Percentiles rank a stretch among this genome's conserved stretches.
phyloP scores from a whole-genome alignment of 2,113 vertebrate species.

The Oreotrochilus melanogaster region DNA sequence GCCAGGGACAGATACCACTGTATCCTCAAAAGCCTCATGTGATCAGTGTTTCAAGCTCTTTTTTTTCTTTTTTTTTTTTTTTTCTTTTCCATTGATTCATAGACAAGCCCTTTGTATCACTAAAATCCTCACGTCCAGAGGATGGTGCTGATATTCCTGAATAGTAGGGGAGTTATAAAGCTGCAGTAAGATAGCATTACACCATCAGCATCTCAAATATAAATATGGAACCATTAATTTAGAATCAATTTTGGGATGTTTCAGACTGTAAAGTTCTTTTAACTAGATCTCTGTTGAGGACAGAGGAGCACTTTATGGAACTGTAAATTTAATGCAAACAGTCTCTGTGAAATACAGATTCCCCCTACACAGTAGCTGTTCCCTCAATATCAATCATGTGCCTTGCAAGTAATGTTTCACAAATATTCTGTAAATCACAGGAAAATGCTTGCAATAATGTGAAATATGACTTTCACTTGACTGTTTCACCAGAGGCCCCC shows the following conservation, averaged over 20 bases:
- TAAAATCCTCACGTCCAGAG: neutral
- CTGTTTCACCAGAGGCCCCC: slow-evolving; percentile 77
- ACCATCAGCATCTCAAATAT: slow-evolving; percentile 73
- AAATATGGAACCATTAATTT: slow-evolving; percentile 78
- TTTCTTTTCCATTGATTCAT: neutral
- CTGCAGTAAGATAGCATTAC: slow-evolving; percentile 58
- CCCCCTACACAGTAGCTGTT: slow-evolving; percentile 66
- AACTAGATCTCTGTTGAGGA: slow-evolving; percentile 80
- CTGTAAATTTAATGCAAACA: slow-evolving; percentile 80
- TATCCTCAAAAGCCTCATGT: neutral
- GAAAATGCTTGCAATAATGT: slow-evolving; percentile 78
- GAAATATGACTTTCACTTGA: slow-evolving; percentile 84
- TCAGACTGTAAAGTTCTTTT: slow-evolving; percentile 85
- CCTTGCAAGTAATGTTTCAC: slow-evolving; percentile 78
- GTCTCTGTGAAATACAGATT: slow-evolving; percentile 77
- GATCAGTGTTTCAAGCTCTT: neutral
- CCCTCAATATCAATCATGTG: slow-evolving; percentile 76
- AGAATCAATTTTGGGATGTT: slow-evolving; percentile 82
- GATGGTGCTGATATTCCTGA: neutral
- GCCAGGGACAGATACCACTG: neutral
- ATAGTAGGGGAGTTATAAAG: neutral
- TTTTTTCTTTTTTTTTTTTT: neutral
- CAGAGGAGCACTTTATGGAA: slow-evolving; percentile 77
- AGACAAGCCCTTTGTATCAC: neutral
- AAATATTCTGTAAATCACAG: slow-evolving; percentile 85